Evolutionary conservation across 2,113 vertebrate species (phyloP), one percentile per base, ranked within the genome.

Genomic region (Plotosus lineatus): DNA sequence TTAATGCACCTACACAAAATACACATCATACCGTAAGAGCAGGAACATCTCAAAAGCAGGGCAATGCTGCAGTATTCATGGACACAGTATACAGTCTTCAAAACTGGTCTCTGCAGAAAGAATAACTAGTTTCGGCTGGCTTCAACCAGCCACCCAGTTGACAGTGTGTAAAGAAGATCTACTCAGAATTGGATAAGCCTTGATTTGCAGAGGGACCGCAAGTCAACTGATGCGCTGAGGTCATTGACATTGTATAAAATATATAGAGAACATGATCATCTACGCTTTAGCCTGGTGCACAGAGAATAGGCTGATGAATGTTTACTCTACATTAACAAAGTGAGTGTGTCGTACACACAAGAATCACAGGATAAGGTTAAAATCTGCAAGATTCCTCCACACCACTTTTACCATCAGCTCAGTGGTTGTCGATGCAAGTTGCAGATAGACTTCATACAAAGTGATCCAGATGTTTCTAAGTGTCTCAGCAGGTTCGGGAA

Each of bases 391-490:
- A 77, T 83, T 73, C 38, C 83, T 83, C 84, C 79, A 83, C 87
- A 75, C 33, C 87, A 88, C 87, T 81, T 81, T 42, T 33, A 79
- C 83, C 53, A 78, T 55, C n/a, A 86, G 80, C 83, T 86, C 86
- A 85, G 82, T 80, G 83, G 83, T 81, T 82, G 83, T 81, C 82
- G 81, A 86, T 78, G n/a, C n/a, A 71, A 14, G n/a, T 28, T 71
- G 42, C 69, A 72, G 44, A 72, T 36, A 81, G 84, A 89, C 79
- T 85, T 84, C 72, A 17, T 75, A 69, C 86, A 75, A 83, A 79
- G 77, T 82, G 26, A 42, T 90, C 87, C 85, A 89, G 90, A 90
- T 90, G 91, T 86, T 89, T 87, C 76, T 74, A 86, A 83, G 90
- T 90, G 88, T 87, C 46, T 33, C 69, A 83, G 87, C 75, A 85